These are phyloP conservation scores for Ditylenchus dipsaci DNA, from an alignment of 1,140 invertebrate genomes.

Conservation along the genomic window DNA sequence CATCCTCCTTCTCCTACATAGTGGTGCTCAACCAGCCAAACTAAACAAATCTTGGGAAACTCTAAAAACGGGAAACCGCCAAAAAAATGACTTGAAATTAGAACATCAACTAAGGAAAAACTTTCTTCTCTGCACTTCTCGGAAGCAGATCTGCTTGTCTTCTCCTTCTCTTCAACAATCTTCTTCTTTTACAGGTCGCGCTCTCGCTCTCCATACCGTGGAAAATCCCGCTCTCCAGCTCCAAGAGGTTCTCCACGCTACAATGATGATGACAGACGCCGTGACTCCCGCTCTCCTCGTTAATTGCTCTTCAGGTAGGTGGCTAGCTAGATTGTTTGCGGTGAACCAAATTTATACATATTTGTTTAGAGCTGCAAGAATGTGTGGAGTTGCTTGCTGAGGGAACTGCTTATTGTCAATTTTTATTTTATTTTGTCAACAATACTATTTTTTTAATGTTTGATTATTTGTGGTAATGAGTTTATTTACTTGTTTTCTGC, in stretches of 20 bases:
- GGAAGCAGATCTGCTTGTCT: background rate
- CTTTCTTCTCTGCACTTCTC: too few relatives aligned
- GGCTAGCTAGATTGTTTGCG: too few relatives aligned
- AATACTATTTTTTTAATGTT: background rate
- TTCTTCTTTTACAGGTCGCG: slow-evolving; percentile 11
- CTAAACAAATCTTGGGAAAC: too few relatives aligned
- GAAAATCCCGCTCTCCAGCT: slow-evolving; percentile 1
- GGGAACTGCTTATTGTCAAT: background rate
- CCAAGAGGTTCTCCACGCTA: slow-evolving; percentile 14
- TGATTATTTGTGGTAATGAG: background rate
- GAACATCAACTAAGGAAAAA: background rate
- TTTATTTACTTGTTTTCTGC: background rate
- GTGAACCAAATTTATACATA: too few relatives aligned
- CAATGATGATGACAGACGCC: slow-evolving; percentile 3
- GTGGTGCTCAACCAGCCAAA: too few relatives aligned
- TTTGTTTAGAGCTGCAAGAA: too few relatives aligned
- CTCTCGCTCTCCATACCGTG: slow-evolving; percentile 17
- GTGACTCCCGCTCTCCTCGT: slow-evolving; percentile 10
- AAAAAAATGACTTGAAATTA: background rate
- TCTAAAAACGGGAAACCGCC: background rate
- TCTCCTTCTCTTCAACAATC: background rate
- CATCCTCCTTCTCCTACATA: too few relatives aligned
- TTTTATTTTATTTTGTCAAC: background rate
- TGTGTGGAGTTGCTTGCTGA: too few relatives aligned
- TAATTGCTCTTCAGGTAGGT: background rate